Conservation (phyloP, 2,113 vertebrate genomes). For the Nothocercus julius region DNA sequence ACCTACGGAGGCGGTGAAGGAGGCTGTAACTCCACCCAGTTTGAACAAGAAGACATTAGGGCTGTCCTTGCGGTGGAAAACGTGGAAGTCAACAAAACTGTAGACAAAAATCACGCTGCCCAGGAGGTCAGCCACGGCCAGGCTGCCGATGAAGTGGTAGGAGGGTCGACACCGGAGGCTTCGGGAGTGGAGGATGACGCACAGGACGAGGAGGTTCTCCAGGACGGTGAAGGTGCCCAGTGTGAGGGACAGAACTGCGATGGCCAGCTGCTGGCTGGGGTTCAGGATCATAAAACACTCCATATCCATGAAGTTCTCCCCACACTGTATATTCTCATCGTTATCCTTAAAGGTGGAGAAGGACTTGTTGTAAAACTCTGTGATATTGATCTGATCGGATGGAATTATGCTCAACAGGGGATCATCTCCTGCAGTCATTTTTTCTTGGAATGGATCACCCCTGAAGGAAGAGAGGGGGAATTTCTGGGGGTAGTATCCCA, state of each 20-base stretch:
- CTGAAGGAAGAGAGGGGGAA: conserved; percentile 91
- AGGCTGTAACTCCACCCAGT: conserved; percentile 95
- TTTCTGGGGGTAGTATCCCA: conserved; percentile 90
- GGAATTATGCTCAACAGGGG: conserved; percentile 85
- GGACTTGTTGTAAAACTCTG: conserved; percentile 91
- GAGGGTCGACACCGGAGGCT: conserved; percentile 95
- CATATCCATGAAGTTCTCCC: conserved; percentile 99
- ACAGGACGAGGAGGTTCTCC: conserved; percentile 95
- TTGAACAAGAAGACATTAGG: conserved; percentile 97
- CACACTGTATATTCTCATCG: conserved; percentile 90
- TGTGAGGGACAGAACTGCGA: conserved; percentile 92
- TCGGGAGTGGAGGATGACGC: conserved; percentile 94
- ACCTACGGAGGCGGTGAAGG: conserved; percentile 95
- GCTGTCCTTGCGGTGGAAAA: conserved; percentile 96
- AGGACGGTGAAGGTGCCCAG: conserved; percentile 97
- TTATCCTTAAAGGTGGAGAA: conserved; percentile 84
- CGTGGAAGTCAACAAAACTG: conserved; percentile 98
- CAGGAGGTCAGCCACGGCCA: conserved; percentile 95
- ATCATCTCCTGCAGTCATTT: conserved; percentile 89
- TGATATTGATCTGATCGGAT: conserved; percentile 88
- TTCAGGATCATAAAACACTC: conserved; percentile 99
- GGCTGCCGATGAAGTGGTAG: conserved; percentile 97
- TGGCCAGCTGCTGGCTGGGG: conserved; percentile 95
- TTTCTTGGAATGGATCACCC: conserved; percentile 90
- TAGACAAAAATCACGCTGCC: conserved; percentile 99